phyloP scores from a whole-genome alignment of 2,888 invertebrate genomes.

The Germaria angustata region DNA sequence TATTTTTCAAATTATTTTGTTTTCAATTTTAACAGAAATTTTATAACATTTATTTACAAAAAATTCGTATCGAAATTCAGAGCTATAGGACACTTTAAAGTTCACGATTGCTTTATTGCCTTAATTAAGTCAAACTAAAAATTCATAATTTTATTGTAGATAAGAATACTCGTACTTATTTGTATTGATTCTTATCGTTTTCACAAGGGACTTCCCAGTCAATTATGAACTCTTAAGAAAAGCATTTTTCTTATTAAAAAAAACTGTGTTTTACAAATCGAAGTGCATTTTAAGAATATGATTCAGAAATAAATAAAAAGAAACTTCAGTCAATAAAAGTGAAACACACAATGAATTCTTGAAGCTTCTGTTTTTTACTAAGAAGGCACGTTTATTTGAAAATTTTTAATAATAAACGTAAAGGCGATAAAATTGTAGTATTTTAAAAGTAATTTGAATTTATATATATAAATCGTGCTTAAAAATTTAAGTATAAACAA shows the following conservation, averaged over 20 bases:
- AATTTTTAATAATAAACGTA: neutral
- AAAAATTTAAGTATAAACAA: too few relatives aligned
- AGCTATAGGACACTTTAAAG: too few relatives aligned
- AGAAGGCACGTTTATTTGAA: neutral
- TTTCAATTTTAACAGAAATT: too few relatives aligned
- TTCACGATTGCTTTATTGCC: too few relatives aligned
- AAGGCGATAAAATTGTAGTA: neutral
- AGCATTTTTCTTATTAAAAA: neutral
- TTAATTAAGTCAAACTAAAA: too few relatives aligned
- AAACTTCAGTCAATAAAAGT: neutral
- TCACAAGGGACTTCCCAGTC: neutral
- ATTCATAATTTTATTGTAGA: too few relatives aligned
- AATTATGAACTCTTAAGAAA: neutral
- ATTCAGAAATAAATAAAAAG: neutral
- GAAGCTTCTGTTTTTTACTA: neutral
- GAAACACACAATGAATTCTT: neutral
- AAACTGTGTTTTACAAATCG: neutral
- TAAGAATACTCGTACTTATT: neutral
- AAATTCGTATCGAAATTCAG: too few relatives aligned
- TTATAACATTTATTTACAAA: too few relatives aligned
- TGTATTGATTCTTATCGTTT: conserved; percentile 1
- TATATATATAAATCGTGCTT: too few relatives aligned
- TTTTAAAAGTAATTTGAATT: neutral
- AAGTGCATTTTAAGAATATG: neutral
- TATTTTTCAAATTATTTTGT: too few relatives aligned